Base-by-base conservation (phyloP, 2,797 vertebrate species). In the Amblyopsis hoosieri region DNA sequence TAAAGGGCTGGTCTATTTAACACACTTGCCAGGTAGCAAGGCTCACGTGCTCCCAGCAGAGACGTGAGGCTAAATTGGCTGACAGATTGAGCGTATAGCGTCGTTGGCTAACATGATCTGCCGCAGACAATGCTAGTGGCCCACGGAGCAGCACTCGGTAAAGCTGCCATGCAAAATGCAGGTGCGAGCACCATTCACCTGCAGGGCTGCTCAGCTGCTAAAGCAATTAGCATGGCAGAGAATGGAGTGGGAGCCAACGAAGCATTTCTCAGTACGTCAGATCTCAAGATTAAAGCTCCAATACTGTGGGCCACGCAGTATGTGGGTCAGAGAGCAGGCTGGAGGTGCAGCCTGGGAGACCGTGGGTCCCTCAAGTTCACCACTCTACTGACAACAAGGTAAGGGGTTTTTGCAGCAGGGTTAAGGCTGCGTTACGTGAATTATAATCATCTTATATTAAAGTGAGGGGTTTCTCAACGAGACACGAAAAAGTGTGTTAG, bases 71-170 rank as follows among this genome's bases (percentile, higher is more conserved):
- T 19, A 45, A 37, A 69, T 66, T 19, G 50, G 62, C 66, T 72
- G 83, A 88, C 88, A 90, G 82, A 90, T 87, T 87, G 85, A 88
- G 83, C 79, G 23, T 23, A 64, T 84, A 80, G 78, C 23, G 14
- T 66, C 81, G 85, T 83, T 87, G 83, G 92, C 91, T 86, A 86
- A 77, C 62, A 74, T 69, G 54, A 83, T 79, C 78, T 72, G 66
- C 76, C 51, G 67, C 17, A 66, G 79, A 87, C 80, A 81, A 70
- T 64, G 71, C 67, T 55, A 51, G 14, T 65, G 60, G 81, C 62
- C 62, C 69, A 71, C 60, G 54, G 71, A 60, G 54, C 55, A 19
- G 67, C 67, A 79, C 80, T 78, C 62, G 84, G 83, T 82, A 83
- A 80, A 54, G 61, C 67, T 50, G 78, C 82, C 78, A 74, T 53